Evolutionary conservation across 2,113 vertebrate species (phyloP).

Genomic region (Cygnus atratus): DNA sequence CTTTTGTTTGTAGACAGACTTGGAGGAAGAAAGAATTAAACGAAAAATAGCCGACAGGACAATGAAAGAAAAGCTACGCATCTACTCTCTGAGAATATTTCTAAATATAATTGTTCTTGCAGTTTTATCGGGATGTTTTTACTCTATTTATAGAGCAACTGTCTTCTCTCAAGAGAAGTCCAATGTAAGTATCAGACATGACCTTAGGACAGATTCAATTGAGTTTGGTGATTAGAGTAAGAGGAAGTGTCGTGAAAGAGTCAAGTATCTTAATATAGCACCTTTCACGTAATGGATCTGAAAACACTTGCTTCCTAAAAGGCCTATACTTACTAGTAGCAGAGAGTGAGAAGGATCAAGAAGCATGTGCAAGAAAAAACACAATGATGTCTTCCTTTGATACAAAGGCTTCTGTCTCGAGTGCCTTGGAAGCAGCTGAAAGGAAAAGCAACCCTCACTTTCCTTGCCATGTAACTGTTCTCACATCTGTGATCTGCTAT

Average conservation of each 20-base stretch:
- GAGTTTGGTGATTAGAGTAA: background rate
- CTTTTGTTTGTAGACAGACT: slow-evolving; percentile 82
- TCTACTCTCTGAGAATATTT: slow-evolving; percentile 85
- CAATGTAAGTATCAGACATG: slow-evolving; percentile 58
- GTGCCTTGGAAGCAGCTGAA: background rate
- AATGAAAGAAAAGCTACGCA: slow-evolving; percentile 80
- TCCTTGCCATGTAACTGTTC: background rate
- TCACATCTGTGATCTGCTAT: background rate
- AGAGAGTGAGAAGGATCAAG: background rate
- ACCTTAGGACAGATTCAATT: background rate
- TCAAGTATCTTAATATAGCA: slow-evolving; percentile 26
- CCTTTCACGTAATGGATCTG: background rate
- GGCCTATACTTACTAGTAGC: background rate
- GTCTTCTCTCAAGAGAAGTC: slow-evolving; percentile 84
- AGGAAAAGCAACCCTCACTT: background rate
- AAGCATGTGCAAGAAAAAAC: background rate
- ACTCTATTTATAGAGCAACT: slow-evolving; percentile 89
- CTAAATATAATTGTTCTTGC: slow-evolving; percentile 87
- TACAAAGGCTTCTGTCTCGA: background rate
- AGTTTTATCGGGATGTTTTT: slow-evolving; percentile 87
- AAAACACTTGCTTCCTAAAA: background rate
- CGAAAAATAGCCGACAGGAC: slow-evolving; percentile 87
- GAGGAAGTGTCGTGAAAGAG: slow-evolving; percentile 47
- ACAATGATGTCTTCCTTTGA: background rate
- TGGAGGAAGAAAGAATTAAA: slow-evolving; percentile 90